Evolutionary conservation across 2,888 invertebrate genomes (phyloP), one percentile per base, ranked within the genome.

Genomic region (Pollenia amentaria): DNA sequence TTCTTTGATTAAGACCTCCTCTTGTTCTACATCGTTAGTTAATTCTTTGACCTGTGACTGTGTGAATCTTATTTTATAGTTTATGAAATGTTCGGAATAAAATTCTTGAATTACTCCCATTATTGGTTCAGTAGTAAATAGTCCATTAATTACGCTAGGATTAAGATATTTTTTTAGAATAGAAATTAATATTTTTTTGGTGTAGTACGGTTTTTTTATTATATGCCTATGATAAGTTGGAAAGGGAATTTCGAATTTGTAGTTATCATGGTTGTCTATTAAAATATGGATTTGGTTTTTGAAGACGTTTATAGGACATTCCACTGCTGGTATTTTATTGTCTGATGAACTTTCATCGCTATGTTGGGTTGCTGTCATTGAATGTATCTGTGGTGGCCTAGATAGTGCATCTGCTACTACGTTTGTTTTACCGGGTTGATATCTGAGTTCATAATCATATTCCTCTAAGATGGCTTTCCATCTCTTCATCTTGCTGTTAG

Each of bases 271-370:
- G 21, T 64, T 64, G 16, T 57, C 57, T 55, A 53, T 40, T 46
- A 65, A 46, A 42, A 65, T 65, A 29, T 65, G 65, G 18, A 65
- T 16, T 65, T 65, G 65, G 44, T 80, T 84, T 44, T 83, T 83
- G 40, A 83, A 77, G 29, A 51, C 81, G 51, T 81, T 81, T n/a
- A 81, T 73, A 40, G 81, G 82, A 51, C 42, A 51, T 51, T 51
- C 11, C n/a, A 8, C 51, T 12, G 62, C n/a, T 62, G 40, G 38
- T 62, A 38, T 62, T 38, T 38, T 38, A n/a, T n/a, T 51, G 51
- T 51, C n/a, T 69, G 65, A 51, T 16, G 82, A 83, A 51, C 76
- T 76, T 75, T 76, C 76, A 42, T 83, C 62, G 53, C 82, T 83
- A 44, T 83, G 72, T 60, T 53, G 53, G 16, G 72, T 73, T 38